A percentile compares a stretch with the other conserved stretches of the same genome.
These are phyloP conservation scores for Neomorphus geoffroyi DNA, from an alignment of 2,797 vertebrate genomes.

Conservation along the genomic window DNA sequence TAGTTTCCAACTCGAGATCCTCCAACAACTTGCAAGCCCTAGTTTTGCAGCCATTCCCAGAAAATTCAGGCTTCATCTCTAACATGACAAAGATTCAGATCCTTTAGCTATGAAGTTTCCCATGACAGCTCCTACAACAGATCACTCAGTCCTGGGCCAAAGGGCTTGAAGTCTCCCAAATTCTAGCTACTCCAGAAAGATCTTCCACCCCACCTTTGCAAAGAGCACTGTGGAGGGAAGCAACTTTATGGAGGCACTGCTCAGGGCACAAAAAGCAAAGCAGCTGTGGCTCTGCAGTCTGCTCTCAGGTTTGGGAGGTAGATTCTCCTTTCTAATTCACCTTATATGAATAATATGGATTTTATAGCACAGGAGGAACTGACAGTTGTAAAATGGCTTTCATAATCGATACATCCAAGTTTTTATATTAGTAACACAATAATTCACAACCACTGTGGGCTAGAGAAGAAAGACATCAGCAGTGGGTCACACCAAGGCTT, in stretches of 20 bases:
- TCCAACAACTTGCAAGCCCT: background rate
- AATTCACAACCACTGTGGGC: background rate
- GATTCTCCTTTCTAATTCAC: background rate
- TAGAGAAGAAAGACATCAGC: background rate
- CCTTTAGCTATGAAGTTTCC: background rate
- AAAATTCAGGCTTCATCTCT: background rate
- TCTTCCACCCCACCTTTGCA: background rate
- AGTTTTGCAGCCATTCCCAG: background rate
- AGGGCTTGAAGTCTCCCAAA: background rate
- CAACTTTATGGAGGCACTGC: fast-evolving
- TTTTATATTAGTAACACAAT: background rate
- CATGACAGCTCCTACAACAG: background rate
- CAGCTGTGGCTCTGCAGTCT: background rate
- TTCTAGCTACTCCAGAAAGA: background rate
- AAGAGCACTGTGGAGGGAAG: background rate
- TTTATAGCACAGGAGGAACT: background rate
- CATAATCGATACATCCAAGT: background rate
- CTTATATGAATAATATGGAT: background rate
- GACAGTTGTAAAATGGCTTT: background rate
- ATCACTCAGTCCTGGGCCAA: background rate
- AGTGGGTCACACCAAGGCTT: background rate
- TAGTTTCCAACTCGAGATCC: background rate
- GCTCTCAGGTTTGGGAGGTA: background rate
- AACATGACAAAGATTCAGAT: background rate
- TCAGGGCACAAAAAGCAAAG: background rate